Base-by-base conservation (phyloP, 2,797 vertebrate species). In the Miichthys miiuy region DNA sequence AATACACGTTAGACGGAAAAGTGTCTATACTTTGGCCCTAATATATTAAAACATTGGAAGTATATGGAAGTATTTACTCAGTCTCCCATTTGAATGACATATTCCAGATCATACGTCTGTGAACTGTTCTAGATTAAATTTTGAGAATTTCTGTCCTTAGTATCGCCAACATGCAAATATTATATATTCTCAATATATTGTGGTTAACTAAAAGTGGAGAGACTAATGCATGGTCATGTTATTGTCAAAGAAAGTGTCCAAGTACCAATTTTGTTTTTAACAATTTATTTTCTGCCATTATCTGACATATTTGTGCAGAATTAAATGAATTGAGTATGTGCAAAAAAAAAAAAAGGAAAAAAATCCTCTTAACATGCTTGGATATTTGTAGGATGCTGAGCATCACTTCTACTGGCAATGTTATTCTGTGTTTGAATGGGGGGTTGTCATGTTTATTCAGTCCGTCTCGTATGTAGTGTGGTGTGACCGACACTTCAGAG, bases 51-150 rank as follows among this genome's bases (percentile, higher is more conserved):
- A 94, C 94, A 96, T 95, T 95, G 95, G 92, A 96, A 92, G 88
- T 90, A 93, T 92, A 94, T 94, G 93, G 86, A 94, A 91, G 94
- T 96, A 96, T 96, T 96, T 96, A 95, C 92, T 92, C 94, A 87
- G 91, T 90, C 91, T 92, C 89, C 87, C 88, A 94, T 97, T 91
- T 94, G 79, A 90, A 89, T 68, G 81, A 84, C 87, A 90, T 92
- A 89, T 90, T 92, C 89, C 91, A 89, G 88, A 91, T 89, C 90
- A 92, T 93, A 89, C 68, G 82, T 92, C 91, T 92, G 91, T 94
- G 84, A 92, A 86, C 87, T 83, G 87, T 92, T 88, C 77, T 86
- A 88, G 86, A 90, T 88, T 67, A 56, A 93, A 92, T 88, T 90
- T 89, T 89, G 77, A 90, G 68, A 83, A 89, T 88, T 90, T 89